Base-by-base conservation (phyloP, 2,888 invertebrate genomes). In the Doris montereyensis region DNA sequence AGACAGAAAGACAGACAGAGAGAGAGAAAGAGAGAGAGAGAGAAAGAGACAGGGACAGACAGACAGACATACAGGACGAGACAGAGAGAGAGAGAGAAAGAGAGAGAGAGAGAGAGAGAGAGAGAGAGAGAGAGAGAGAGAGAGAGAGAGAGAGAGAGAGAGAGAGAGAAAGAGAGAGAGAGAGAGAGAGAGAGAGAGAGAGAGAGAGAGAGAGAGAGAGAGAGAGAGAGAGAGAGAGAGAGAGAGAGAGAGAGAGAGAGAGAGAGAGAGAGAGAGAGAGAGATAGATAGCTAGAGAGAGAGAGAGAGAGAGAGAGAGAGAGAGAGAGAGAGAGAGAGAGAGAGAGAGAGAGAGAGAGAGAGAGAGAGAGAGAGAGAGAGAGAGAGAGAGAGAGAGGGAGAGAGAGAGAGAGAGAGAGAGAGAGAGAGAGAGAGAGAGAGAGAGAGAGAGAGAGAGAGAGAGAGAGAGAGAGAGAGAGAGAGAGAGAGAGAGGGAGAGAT, bases 251-350 rank as follows among this genome's bases (percentile, higher is more conserved):
- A 62, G 75, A 58, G 32, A 32, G 24, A 32, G 67, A 57, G 35
- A 58, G 74, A 57, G 57, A 57, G 60, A 41, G 30, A 68, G n/a
- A n/a, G n/a, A n/a, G n/a, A n/a, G n/a, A n/a, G n/a, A n/a, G n/a
- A n/a, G n/a, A n/a, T n/a, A n/a, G n/a, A n/a, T n/a, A n/a, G n/a
- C n/a, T n/a, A n/a, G n/a, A n/a, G n/a, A n/a, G n/a, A n/a, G n/a
- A n/a, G 58, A 74, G 35, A 68, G 35, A 57, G 79, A 67, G 30
- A 74, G 41, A 77, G 28, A 77, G 60, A 65, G 28, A 72, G 71
- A 74, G 0, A 67, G 30, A 68, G 28, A 70, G 34, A 35, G 4
- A 41, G 71, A 70, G 32, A 76, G 28, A 41, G 17, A 68, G 32
- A 60, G 26, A 75, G 30, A 58, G 35, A 75, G 60, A 34, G n/a